phyloP scores from a whole-genome alignment of 2,797 vertebrate genomes.

The Ceryle rudis region DNA sequence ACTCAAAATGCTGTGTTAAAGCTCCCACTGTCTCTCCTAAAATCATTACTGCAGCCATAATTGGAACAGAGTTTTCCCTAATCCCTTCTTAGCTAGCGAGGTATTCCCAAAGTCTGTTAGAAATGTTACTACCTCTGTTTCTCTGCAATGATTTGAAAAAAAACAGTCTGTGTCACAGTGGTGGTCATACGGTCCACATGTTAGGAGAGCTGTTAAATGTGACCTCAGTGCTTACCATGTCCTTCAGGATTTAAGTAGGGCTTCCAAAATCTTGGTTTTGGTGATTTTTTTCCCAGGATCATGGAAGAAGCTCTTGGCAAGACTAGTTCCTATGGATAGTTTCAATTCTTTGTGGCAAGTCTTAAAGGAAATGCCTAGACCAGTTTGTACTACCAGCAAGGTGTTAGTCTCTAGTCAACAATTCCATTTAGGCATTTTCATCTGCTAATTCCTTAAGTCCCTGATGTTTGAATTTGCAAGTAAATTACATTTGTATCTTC shows the following conservation, averaged over 20 bases:
- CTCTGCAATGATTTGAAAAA: neutral
- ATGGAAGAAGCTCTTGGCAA: neutral
- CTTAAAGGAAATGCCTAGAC: neutral
- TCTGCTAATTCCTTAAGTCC: neutral
- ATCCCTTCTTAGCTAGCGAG: neutral
- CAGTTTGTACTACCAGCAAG: neutral
- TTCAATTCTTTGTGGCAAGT: neutral
- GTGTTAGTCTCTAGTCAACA: neutral
- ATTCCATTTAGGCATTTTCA: neutral
- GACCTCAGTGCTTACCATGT: neutral
- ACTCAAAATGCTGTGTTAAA: neutral
- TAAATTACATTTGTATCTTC: neutral
- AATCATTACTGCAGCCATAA: neutral
- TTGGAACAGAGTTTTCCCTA: neutral
- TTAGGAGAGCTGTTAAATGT: neutral
- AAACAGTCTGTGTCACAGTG: fast-evolving
- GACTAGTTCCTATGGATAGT: neutral
- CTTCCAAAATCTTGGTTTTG: neutral
- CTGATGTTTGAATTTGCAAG: neutral
- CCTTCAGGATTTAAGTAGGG: neutral
- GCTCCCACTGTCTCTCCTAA: neutral
- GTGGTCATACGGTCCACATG: too few relatives aligned
- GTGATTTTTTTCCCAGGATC: neutral
- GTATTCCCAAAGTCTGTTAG: neutral
- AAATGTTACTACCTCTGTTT: neutral